Percentiles rank a stretch among this genome's conserved stretches.
These are phyloP conservation scores for Ophion slaviceki DNA, from an alignment of 2,888 invertebrate species.

Conservation along the genomic window DNA sequence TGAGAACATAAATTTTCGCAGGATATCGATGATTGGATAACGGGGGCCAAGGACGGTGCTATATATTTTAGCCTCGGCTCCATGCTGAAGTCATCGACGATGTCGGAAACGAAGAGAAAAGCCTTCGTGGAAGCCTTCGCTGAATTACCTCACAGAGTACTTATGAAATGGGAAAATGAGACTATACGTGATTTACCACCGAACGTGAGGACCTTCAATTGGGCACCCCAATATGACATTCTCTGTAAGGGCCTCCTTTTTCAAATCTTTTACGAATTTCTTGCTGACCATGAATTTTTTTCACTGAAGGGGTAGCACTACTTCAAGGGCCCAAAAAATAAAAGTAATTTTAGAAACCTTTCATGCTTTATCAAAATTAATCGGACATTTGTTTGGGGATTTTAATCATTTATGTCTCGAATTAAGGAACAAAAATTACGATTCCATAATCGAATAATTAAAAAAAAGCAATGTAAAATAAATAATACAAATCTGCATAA, in stretches of 20 bases:
- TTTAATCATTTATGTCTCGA: not conserved
- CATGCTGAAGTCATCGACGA: conserved; percentile 85
- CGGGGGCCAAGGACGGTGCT: conserved; percentile 78
- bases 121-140: conserved; percentile 85
- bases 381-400: not conserved
- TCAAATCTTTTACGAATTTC: not conserved
- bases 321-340: not conserved
- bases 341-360: not conserved
- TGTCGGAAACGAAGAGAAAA: conserved; percentile 82
- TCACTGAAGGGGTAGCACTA: not conserved
- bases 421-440: not conserved
- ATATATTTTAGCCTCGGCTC: conserved; percentile 87
- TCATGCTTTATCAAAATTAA: not conserved
- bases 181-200: conserved; percentile 80
- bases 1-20: conserved; percentile 58
- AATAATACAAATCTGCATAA: not conserved
- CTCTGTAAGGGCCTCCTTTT: conserved; percentile 41
- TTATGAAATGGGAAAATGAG: conserved; percentile 85
- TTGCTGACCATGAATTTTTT: not conserved
- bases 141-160: conserved; percentile 84
- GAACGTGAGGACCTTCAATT: conserved; percentile 58
- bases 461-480: not conserved
- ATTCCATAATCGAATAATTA: not conserved
- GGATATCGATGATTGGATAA: conserved; percentile 74
- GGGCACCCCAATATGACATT: conserved; percentile 59